phyloP scores from a whole-genome alignment of 2,113 vertebrate species.

The Actenoides hombroni region DNA sequence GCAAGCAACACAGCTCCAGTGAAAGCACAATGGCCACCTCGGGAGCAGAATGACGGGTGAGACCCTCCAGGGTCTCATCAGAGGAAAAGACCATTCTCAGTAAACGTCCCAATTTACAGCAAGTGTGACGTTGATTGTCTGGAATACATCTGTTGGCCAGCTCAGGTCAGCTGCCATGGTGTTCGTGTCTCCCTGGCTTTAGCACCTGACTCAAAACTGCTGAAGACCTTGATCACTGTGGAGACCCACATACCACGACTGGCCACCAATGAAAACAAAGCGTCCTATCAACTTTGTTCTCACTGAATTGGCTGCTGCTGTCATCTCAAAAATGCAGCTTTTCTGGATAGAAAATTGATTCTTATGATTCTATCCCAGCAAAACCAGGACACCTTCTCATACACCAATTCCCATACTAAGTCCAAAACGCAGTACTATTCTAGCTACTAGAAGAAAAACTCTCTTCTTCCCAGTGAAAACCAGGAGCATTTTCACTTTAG shows the following conservation, averaged over 20 bases:
- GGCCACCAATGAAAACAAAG: background rate
- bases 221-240: background rate
- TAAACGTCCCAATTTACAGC: background rate
- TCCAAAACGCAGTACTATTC: background rate
- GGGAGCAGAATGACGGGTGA: background rate
- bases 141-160: background rate
- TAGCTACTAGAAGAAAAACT: background rate
- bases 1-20: background rate
- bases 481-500: background rate
- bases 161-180: background rate
- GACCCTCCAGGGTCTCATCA: background rate
- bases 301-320: background rate
- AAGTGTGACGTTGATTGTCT: background rate
- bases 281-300: background rate
- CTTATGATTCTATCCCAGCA: background rate
- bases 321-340: background rate
- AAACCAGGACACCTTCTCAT: background rate
- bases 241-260: background rate
- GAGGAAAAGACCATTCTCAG: background rate
- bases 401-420: background rate
- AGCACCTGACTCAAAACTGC: background rate
- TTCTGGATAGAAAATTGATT: background rate
- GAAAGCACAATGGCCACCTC: background rate
- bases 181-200: background rate
- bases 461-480: background rate